phyloP scores from a whole-genome alignment of 92 coral and sea anemone genomes.

The Muricea muricata region DNA sequence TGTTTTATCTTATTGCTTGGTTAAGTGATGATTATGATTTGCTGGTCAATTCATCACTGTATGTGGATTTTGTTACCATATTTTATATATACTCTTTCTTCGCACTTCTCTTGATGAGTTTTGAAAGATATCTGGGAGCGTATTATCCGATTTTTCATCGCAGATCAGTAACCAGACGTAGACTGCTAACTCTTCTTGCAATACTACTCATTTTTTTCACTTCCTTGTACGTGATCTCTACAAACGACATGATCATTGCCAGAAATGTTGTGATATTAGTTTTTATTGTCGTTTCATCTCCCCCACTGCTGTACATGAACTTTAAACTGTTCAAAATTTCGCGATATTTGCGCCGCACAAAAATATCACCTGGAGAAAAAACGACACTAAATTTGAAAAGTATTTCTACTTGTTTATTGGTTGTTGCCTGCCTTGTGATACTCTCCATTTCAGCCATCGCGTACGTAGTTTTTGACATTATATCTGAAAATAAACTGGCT shows the following conservation, averaged over 20 bases:
- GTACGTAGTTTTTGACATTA: neutral
- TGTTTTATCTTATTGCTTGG: too few relatives aligned
- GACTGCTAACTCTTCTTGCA: too few relatives aligned
- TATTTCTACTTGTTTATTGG: too few relatives aligned
- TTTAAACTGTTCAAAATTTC: neutral
- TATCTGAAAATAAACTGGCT: neutral
- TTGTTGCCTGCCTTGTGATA: too few relatives aligned
- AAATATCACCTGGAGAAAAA: neutral
- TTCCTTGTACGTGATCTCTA: too few relatives aligned
- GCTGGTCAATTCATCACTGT: neutral
- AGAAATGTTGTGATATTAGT: neutral
- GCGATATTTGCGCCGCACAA: too few relatives aligned
- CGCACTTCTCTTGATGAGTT: too few relatives aligned
- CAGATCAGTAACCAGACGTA: neutral
- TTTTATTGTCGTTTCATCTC: neutral
- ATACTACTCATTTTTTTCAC: too few relatives aligned
- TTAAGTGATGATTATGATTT: too few relatives aligned
- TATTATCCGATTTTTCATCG: neutral
- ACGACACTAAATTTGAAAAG: neutral
- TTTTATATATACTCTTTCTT: neutral
- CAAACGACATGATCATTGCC: neutral
- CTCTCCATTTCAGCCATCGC: neutral
- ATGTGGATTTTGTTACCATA: neutral
- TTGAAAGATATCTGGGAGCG: neutral
- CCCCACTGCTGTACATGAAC: neutral